Base-by-base conservation (phyloP, 2,113 vertebrate genomes). In the Hyperopisus bebe region DNA sequence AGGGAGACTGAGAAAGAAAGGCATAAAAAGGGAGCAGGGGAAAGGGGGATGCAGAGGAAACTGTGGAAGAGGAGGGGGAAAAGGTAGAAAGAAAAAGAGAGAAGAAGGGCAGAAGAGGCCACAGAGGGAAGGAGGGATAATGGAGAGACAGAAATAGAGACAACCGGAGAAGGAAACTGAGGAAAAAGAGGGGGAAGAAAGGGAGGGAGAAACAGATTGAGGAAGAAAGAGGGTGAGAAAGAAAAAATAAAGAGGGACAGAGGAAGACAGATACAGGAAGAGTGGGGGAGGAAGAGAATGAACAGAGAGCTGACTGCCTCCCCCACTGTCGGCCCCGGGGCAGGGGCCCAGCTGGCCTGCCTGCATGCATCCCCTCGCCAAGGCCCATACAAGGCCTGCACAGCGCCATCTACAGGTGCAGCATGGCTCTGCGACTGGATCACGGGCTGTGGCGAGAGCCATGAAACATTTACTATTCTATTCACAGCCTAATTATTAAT, bases 401-500 rank as follows among this genome's bases (percentile, higher is more conserved):
- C 0, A 3, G 31, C n/a, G 5, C 85, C 85, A 6, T 9, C 27
- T 53, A 51, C 85, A 51, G 85, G 44, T 19, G 48, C 48, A 87
- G 48, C n/a, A 50, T 1, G n/a, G 5, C 31, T 10, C 85, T 53
- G 85, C 13, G 1, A 24, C 50, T 39, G 24, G 21, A 35, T 48
- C 6, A 2, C 10, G 3, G 84, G 46, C 46, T 10, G 46, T 48
- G 48, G 85, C 27, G 11, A 50, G n/a, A 55, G 44, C 85, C n/a
- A 35, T 17, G 48, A 87, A 87, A 87, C 48, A 87, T 87, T 87
- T 53, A 53, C 85, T 27, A 35, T 21, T 87, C 85, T 53, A 39
- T 55, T 87, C n/a, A 21, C 50, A 47, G 85, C 24, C 47, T 53
- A 87, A 87, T 87, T 55, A 87, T 87, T 55, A 51, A 87, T 86